phyloP scores from a whole-genome alignment of 2,888 invertebrate genomes.

The Deilephila elpenor region DNA sequence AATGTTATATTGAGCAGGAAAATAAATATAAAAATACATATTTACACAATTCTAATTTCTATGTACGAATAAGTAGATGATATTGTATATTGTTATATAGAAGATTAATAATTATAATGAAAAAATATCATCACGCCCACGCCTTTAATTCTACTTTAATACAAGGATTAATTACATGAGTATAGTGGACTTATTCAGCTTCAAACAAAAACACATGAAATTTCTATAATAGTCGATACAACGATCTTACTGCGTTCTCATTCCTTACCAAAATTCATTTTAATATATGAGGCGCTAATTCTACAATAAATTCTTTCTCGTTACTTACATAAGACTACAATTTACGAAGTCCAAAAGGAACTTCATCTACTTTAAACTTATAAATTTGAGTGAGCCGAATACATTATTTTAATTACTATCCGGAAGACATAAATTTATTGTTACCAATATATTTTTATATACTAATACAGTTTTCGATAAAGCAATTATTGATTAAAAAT shows the following conservation, averaged over 20 bases:
- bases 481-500: conserved; percentile 22
- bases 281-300: conserved; percentile 39
- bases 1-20: neutral
- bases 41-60: conserved; percentile 6
- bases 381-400: conserved; percentile 72
- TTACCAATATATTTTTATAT: conserved; percentile 62
- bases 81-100: conserved; percentile 5
- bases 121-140: neutral
- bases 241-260: neutral
- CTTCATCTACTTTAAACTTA: conserved; percentile 62
- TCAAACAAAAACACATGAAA: neutral
- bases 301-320: conserved; percentile 78
- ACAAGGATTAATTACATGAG: neutral
- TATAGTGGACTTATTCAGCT: neutral
- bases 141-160: neutral
- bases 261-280: conserved; percentile 27
- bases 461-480: conserved; percentile 49
- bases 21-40: conserved; percentile 18
- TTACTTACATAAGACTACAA: conserved; percentile 65
- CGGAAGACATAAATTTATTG: conserved; percentile 83
- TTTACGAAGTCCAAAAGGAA: conserved; percentile 73
- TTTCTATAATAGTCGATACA: neutral
- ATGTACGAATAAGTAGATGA: neutral
- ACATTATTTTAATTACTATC: conserved; percentile 72
- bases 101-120: neutral